These are phyloP conservation scores for Ispidina lecontei DNA, from an alignment of 2,797 vertebrate species.

Conservation along the genomic window DNA sequence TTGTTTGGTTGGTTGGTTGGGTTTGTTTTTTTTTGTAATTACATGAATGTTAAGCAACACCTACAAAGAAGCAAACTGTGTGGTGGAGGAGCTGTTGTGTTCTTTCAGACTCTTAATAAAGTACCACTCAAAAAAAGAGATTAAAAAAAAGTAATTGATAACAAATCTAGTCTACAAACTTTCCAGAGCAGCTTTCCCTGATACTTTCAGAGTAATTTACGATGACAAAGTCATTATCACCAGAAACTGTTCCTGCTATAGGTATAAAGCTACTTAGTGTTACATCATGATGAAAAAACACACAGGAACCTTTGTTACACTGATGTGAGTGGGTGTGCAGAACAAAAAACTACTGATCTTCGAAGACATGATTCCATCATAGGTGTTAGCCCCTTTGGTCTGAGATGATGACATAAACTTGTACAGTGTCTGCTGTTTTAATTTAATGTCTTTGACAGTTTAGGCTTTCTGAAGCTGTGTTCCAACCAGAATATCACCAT, in stretches of 20 bases:
- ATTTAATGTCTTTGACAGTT: background rate
- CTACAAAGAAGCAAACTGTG: conserved; percentile 13
- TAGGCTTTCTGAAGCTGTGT: background rate
- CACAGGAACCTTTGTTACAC: background rate
- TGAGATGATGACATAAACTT: background rate
- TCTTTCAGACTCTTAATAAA: conserved; percentile 3
- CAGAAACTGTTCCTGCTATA: background rate
- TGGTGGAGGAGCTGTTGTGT: conserved; percentile 10
- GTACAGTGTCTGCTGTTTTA: background rate
- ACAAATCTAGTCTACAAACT: background rate
- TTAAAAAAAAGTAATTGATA: background rate
- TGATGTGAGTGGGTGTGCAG: background rate
- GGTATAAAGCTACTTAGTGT: background rate
- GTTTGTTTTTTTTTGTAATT: conserved; percentile 4
- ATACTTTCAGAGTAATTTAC: background rate
- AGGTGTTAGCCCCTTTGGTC: background rate
- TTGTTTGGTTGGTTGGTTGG: too few relatives aligned
- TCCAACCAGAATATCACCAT: background rate
- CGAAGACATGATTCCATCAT: background rate
- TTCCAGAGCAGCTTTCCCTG: background rate
- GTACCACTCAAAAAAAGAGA: background rate
- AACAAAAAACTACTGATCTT: background rate
- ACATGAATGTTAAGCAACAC: conserved; percentile 15
- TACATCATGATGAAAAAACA: background rate
- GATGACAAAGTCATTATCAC: background rate